Percentiles rank a stretch among this genome's conserved stretches.
Conservation (phyloP, 2,797 vertebrate genomes). For the Takifugu ocellatus region DNA sequence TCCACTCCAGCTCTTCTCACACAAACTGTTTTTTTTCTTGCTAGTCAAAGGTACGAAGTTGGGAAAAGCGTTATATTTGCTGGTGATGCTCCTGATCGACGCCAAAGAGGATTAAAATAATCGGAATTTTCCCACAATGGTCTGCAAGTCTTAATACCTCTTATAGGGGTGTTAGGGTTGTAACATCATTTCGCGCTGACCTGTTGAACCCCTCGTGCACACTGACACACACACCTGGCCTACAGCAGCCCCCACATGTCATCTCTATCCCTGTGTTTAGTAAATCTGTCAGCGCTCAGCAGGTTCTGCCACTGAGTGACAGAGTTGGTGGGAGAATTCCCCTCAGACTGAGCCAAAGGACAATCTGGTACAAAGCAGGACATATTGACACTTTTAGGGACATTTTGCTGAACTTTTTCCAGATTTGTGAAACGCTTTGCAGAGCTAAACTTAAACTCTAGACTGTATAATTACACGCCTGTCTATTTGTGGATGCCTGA, state of each 20-base stretch:
- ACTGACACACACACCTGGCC: constrained; percentile 18
- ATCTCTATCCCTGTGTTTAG: constrained; percentile 31
- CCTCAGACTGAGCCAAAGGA: constrained; percentile 1
- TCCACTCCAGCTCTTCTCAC: no score
- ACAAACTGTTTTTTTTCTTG: no score
- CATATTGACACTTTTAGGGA: not conserved
- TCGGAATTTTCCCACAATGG: no score
- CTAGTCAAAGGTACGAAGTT: no score
- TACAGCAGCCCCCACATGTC: constrained; percentile 31
- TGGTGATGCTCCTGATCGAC: no score
- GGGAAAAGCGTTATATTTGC: no score
- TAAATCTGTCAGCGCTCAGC: constrained; percentile 31
- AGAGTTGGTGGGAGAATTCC: constrained; percentile 27
- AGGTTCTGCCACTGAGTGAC: constrained; percentile 15
- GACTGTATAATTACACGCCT: constrained; percentile 39
- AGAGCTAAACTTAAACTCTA: constrained; percentile 21
- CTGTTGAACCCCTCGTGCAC: not conserved
- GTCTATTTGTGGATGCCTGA: constrained; percentile 34
- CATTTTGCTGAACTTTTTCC: constrained; percentile 8
- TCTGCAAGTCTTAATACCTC: not conserved
- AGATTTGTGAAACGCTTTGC: constrained; percentile 4
- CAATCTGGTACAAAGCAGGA: not conserved
- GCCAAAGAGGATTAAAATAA: no score
- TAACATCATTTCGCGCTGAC: not conserved
- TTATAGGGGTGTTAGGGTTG: not conserved